phyloP scores from a whole-genome alignment of 1,140 invertebrate species.

The Zaprionus capensis region DNA sequence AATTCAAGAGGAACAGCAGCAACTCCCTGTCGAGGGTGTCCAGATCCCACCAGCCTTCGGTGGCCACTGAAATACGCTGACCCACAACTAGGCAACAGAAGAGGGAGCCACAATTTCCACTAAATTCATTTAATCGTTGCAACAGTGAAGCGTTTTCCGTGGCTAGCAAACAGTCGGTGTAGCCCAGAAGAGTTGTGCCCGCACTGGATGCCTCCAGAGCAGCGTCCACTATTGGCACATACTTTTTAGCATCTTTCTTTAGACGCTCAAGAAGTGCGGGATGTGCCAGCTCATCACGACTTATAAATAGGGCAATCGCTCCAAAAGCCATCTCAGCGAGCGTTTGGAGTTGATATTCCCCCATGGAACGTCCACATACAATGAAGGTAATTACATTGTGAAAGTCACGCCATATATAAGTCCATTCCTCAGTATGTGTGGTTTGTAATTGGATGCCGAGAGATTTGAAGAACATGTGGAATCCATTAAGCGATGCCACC shows the following conservation, averaged over 20 bases:
- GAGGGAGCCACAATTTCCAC: slow-evolving; percentile 89
- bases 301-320: slow-evolving; percentile 89
- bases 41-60: slow-evolving; percentile 91
- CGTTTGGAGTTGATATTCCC: slow-evolving; percentile 85
- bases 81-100: slow-evolving; percentile 91
- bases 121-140: slow-evolving; percentile 85
- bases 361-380: slow-evolving; percentile 86
- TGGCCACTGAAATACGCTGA: slow-evolving; percentile 89
- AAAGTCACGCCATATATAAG: slow-evolving; percentile 91
- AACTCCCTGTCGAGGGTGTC: slow-evolving; percentile 89
- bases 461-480: slow-evolving; percentile 93
- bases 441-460: slow-evolving; percentile 88
- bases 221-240: slow-evolving; percentile 87
- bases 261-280: slow-evolving; percentile 64
- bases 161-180: slow-evolving; percentile 87
- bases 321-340: slow-evolving; percentile 89
- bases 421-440: slow-evolving; percentile 88
- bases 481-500: slow-evolving; percentile 92
- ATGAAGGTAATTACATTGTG: slow-evolving; percentile 86
- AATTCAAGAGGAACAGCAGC: slow-evolving; percentile 87
- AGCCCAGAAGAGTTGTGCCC: slow-evolving; percentile 87
- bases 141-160: slow-evolving; percentile 88
- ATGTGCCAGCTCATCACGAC: slow-evolving; percentile 88
- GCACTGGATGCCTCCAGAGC: slow-evolving; percentile 89
- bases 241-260: slow-evolving; percentile 80